These are phyloP conservation scores for Zaprionus inermis DNA, from an alignment of 1,140 invertebrate species.

Conservation along the genomic window DNA sequence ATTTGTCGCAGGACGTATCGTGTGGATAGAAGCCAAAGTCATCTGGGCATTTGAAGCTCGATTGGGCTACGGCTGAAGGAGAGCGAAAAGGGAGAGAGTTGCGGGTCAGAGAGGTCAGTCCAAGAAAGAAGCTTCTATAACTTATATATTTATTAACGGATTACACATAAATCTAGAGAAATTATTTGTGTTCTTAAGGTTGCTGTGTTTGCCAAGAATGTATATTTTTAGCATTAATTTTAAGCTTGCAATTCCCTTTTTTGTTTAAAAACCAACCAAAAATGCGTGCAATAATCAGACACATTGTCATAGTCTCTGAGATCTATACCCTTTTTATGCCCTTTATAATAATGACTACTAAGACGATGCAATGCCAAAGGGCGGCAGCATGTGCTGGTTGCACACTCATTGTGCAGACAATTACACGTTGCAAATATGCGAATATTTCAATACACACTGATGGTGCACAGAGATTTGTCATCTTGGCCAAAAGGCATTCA, in stretches of 20 bases:
- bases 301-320: too few species aligned
- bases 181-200: too few species aligned
- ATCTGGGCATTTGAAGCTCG: slow-evolving; percentile 96
- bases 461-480: slow-evolving; percentile 69
- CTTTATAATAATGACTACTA: too few species aligned
- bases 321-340: too few species aligned
- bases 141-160: too few species aligned
- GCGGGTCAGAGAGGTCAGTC: background rate
- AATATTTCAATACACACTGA: slow-evolving; percentile 10
- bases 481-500: slow-evolving; percentile 71
- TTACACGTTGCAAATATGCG: background rate
- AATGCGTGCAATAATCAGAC: too few species aligned
- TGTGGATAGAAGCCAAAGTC: slow-evolving; percentile 97
- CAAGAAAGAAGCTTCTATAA: too few species aligned
- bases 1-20: slow-evolving; percentile 95
- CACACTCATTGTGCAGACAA: background rate
- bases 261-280: background rate
- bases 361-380: slow-evolving; percentile 18
- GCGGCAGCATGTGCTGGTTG: slow-evolving; percentile 17
- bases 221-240: too few species aligned
- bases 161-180: too few species aligned
- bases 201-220: too few species aligned
- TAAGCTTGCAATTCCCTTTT: too few species aligned
- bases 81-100: background rate
- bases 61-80: slow-evolving; percentile 88